Evolutionary conservation across 2,888 invertebrate genomes (phyloP).

Genomic region (Lapara coniferarum): DNA sequence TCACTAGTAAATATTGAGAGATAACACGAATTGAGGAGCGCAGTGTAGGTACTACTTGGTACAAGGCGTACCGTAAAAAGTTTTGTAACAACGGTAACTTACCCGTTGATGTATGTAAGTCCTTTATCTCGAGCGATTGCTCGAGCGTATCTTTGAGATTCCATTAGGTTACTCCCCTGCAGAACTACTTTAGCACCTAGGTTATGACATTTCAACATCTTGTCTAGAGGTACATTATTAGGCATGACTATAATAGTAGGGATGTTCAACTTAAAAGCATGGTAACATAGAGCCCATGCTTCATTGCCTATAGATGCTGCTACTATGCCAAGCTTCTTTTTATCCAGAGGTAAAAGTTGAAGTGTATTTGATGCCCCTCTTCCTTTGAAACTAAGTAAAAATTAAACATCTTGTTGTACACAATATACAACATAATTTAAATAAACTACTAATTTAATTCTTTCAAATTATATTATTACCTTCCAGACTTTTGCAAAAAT

Average conservation of each 20-base stretch:
- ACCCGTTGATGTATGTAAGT: constrained; percentile 88
- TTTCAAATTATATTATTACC: constrained; percentile 57
- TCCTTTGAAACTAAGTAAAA: constrained; percentile 86
- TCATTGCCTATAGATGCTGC: constrained; percentile 89
- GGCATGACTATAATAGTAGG: constrained; percentile 89
- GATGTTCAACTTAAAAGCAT: constrained; percentile 84
- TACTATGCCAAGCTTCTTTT: constrained; percentile 85
- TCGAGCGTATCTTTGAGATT: constrained; percentile 85
- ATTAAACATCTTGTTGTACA: neutral
- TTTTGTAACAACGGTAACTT: constrained; percentile 25
- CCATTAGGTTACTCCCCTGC: constrained; percentile 84
- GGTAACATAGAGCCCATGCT: constrained; percentile 86
- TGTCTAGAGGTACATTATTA: constrained; percentile 85
- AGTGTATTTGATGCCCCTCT: constrained; percentile 87
- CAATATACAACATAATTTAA: neutral
- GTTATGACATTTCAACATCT: constrained; percentile 85
- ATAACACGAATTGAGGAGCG: too few relatives aligned
- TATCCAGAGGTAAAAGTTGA: constrained; percentile 80
- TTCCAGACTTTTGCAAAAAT: constrained; percentile 57
- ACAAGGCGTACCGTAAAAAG: neutral
- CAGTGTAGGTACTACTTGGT: too few relatives aligned
- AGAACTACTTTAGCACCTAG: constrained; percentile 87
- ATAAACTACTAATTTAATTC: neutral
- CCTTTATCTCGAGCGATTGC: constrained; percentile 83
- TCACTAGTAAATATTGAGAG: too few relatives aligned